These are phyloP conservation scores for Drosophila nigricruria DNA, from an alignment of 2,888 invertebrate genomes.

Conservation along the genomic window DNA sequence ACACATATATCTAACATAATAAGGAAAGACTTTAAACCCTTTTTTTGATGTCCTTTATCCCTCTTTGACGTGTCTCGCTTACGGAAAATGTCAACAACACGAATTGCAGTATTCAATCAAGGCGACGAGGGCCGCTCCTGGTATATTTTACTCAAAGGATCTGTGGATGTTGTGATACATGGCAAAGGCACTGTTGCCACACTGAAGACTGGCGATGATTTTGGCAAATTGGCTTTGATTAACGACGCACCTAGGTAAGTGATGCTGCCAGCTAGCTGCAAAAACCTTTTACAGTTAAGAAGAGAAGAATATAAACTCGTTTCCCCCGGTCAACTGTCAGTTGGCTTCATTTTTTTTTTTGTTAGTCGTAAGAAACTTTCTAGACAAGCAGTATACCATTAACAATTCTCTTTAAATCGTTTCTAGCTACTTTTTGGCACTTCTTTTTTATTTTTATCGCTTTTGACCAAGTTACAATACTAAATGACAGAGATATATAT, in stretches of 20 bases:
- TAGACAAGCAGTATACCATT: conserved; percentile 32
- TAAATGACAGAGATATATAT: conserved; percentile 11
- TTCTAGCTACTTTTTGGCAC: conserved; percentile 12
- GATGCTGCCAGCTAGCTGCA: background rate
- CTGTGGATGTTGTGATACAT: conserved; percentile 93
- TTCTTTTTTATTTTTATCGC: conserved; percentile 22
- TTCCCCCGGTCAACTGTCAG: conserved; percentile 28
- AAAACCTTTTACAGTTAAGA: conserved; percentile 14
- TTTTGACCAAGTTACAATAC: conserved; percentile 20
- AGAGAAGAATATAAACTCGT: conserved; percentile 1
- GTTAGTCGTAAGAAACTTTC: conserved; percentile 29
- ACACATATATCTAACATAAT: background rate
- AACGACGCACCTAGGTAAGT: conserved; percentile 93
- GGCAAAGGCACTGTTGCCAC: conserved; percentile 94
- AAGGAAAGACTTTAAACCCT: conserved; percentile 15
- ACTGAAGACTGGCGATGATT: conserved; percentile 93
- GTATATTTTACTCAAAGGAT: conserved; percentile 93
- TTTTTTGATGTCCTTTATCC: conserved; percentile 26
- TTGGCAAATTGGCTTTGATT: conserved; percentile 93
- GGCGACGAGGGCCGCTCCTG: conserved; percentile 94
- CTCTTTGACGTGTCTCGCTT: conserved; percentile 14
- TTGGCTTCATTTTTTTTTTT: background rate
- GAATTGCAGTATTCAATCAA: conserved; percentile 90
- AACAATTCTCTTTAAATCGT: conserved; percentile 49
- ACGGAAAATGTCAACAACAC: conserved; percentile 39